A percentile compares a stretch with the other conserved stretches of the same genome.
These are phyloP conservation scores for Heterotilapia buettikoferi DNA, from an alignment of 2,113 vertebrate species.

Conservation along the genomic window DNA sequence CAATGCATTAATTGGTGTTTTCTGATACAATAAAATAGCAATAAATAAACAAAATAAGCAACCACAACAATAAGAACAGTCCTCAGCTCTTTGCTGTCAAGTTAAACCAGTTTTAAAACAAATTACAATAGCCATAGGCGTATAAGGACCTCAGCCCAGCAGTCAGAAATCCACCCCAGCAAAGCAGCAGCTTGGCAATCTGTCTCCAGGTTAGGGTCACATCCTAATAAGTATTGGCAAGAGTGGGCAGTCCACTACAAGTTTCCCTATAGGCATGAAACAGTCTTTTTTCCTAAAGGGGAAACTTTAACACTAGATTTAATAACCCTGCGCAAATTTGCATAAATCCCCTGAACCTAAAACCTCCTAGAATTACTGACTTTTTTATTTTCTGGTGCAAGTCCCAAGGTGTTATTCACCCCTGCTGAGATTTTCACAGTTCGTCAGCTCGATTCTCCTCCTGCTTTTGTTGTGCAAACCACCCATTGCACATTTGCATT, in stretches of 20 bases:
- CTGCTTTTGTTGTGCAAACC: no score
- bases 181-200: not conserved
- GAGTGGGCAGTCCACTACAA: not conserved
- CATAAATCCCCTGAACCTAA: no score
- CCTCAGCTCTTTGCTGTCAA: not conserved
- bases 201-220: not conserved
- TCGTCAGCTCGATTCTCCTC: no score
- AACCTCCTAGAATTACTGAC: no score
- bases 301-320: no score
- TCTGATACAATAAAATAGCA: not conserved
- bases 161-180: not conserved
- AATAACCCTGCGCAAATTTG: no score
- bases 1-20: not conserved
- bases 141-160: not conserved
- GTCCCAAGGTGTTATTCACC: no score
- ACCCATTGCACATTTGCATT: no score
- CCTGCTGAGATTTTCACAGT: no score
- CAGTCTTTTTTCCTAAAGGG: no score
- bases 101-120: not conserved
- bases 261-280: not conserved
- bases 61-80: not conserved
- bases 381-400: no score
- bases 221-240: not conserved
- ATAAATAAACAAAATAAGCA: not conserved
- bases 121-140: accelerated